phyloP scores from a whole-genome alignment of 2,113 vertebrate species.

The Centropus unirufus region DNA sequence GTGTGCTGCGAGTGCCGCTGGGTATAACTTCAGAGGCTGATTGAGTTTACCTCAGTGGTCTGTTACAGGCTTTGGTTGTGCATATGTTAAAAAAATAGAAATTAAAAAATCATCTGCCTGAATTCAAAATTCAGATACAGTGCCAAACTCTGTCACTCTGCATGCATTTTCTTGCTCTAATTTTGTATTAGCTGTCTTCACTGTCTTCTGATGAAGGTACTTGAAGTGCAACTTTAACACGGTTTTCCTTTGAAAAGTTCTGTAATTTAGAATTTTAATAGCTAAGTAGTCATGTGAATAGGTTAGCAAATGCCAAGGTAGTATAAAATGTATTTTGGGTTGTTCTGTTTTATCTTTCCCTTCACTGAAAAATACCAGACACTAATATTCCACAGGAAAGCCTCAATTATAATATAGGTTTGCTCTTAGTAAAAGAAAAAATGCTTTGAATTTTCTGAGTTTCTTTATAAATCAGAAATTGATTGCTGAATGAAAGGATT shows the following conservation, averaged over 20 bases:
- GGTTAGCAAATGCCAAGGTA: not conserved
- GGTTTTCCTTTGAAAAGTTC: not conserved
- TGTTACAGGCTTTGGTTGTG: not conserved
- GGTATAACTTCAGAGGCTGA: not conserved
- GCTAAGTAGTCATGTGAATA: not conserved
- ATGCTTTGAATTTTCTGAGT: conserved; percentile 16
- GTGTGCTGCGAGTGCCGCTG: not conserved
- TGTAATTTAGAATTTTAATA: not conserved
- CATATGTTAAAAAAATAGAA: not conserved
- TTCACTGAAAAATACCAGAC: conserved; percentile 27
- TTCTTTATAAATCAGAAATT: conserved; percentile 21
- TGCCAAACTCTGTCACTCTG: not conserved
- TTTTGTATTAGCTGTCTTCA: not conserved
- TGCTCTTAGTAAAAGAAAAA: conserved; percentile 3
- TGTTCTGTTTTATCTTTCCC: not conserved
- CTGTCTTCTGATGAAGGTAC: not conserved
- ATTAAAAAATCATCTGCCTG: not conserved
- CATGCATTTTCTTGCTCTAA: not conserved
- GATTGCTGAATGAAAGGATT: conserved; percentile 2
- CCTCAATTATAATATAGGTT: not conserved
- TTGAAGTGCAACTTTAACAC: not conserved
- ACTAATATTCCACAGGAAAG: conserved; percentile 29
- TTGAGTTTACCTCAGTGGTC: not conserved
- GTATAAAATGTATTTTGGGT: not conserved
- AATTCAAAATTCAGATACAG: not conserved